A percentile compares a stretch with the other conserved stretches of the same genome.
Conservation (phyloP, 2,888 invertebrate species). For the Glyphotaelius pellucidus region DNA sequence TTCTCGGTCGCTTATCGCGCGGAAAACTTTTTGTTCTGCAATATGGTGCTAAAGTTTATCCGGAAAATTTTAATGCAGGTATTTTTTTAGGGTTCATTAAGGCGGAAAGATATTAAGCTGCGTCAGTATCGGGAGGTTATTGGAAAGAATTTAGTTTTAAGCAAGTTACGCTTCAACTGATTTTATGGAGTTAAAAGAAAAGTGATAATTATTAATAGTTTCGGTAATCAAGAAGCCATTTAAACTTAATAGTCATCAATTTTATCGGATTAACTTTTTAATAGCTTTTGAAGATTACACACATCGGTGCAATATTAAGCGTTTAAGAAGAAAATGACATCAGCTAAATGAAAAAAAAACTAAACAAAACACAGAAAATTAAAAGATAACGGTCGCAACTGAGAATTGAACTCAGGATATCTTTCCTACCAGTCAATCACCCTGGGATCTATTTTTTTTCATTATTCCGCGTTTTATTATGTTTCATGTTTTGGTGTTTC, state of each 20-base stretch:
- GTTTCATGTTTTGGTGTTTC: background rate
- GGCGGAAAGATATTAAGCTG: constrained; percentile 38
- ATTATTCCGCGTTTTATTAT: background rate
- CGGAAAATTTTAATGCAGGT: constrained; percentile 65
- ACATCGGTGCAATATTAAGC: too few species aligned
- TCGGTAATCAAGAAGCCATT: background rate
- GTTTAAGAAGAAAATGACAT: too few species aligned
- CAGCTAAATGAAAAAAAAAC: too few species aligned
- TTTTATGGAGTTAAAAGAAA: background rate
- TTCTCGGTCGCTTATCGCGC: constrained; percentile 49
- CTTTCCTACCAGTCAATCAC: too few species aligned
- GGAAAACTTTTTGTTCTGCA: constrained; percentile 55
- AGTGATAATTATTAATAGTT: background rate
- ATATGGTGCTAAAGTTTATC: constrained; percentile 54
- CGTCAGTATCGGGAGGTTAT: constrained; percentile 2
- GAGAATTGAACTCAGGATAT: too few species aligned
- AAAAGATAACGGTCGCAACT: too few species aligned
- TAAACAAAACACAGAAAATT: too few species aligned
- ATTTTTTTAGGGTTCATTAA: constrained; percentile 64
- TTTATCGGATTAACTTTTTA: too few species aligned
- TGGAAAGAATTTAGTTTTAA: constrained; percentile 8
- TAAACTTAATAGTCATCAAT: background rate
- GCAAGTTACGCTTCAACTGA: background rate
- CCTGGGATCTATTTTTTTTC: too few species aligned
- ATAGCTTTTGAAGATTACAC: too few species aligned